phyloP scores from a whole-genome alignment of 1,140 invertebrate species.

The Caerostris darwini region DNA sequence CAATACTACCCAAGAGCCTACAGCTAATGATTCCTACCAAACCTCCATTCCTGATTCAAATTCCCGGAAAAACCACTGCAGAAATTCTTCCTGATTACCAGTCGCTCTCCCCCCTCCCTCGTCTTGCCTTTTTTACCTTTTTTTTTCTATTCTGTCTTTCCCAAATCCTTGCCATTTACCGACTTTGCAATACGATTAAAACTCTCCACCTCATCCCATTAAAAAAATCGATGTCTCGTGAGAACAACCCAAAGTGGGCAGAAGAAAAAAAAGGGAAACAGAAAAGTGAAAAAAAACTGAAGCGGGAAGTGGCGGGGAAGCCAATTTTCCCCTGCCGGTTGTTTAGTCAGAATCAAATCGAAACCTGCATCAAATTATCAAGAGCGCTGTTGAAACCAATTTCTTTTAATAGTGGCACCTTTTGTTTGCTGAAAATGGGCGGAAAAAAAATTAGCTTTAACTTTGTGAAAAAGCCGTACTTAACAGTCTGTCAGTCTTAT shows the following conservation, averaged over 20 bases:
- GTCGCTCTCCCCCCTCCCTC: neutral
- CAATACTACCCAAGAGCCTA: neutral
- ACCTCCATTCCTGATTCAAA: neutral
- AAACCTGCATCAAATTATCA: conserved; percentile 42
- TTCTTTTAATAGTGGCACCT: conserved; percentile 32
- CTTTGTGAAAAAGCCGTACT: neutral
- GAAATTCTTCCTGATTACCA: conserved; percentile 1
- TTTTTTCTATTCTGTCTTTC: neutral
- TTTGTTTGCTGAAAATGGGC: conserved; percentile 8
- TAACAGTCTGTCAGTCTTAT: neutral
- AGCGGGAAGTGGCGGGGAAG: neutral
- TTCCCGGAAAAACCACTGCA: neutral
- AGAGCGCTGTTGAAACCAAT: conserved; percentile 16
- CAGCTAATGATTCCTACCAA: neutral
- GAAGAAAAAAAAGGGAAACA: neutral
- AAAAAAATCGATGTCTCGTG: neutral
- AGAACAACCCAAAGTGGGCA: neutral
- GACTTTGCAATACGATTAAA: conserved; percentile 36
- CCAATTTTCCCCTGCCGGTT: neutral
- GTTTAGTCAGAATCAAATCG: conserved; percentile 22
- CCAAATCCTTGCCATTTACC: conserved; percentile 16
- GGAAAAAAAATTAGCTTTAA: neutral
- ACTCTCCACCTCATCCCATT: conserved; percentile 24
- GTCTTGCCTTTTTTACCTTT: neutral
- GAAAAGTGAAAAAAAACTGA: neutral